Evolutionary conservation across 2,113 vertebrate species (phyloP).

Genomic region (Nesoenas mayeri): DNA sequence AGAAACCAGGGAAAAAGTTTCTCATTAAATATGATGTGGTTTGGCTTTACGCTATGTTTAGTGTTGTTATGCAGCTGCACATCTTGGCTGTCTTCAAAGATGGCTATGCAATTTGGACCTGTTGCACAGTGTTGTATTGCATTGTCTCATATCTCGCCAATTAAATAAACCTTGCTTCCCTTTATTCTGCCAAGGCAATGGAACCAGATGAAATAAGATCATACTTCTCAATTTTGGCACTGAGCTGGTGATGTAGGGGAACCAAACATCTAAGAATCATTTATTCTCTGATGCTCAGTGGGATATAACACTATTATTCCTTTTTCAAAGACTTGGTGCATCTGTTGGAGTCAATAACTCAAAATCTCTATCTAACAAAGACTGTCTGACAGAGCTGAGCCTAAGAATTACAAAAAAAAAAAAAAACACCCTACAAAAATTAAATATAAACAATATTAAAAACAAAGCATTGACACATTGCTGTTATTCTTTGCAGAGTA

Average conservation of each 20-base stretch:
- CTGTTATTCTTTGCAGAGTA: neutral
- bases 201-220: slow-evolving; percentile 54
- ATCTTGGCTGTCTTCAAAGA: slow-evolving; percentile 27
- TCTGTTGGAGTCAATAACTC: neutral
- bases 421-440: neutral
- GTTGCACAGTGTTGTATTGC: slow-evolving; percentile 10
- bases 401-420: neutral
- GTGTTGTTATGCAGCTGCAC: slow-evolving; percentile 37
- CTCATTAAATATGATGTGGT: neutral
- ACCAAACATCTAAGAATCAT: neutral
- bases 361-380: neutral
- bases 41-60: slow-evolving; percentile 23
- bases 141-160: slow-evolving; percentile 54
- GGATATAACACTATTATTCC: neutral
- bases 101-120: slow-evolving; percentile 43
- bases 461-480: neutral
- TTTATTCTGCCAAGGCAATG: slow-evolving; percentile 56
- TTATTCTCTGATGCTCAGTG: neutral
- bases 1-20: neutral
- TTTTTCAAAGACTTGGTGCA: neutral
- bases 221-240: slow-evolving; percentile 33
- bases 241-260: neutral
- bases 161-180: slow-evolving; percentile 54
- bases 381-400: neutral
- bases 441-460: neutral